Evolutionary conservation across 2,797 vertebrate species (phyloP).

Genomic region (Catamblyrhynchus diadema): DNA sequence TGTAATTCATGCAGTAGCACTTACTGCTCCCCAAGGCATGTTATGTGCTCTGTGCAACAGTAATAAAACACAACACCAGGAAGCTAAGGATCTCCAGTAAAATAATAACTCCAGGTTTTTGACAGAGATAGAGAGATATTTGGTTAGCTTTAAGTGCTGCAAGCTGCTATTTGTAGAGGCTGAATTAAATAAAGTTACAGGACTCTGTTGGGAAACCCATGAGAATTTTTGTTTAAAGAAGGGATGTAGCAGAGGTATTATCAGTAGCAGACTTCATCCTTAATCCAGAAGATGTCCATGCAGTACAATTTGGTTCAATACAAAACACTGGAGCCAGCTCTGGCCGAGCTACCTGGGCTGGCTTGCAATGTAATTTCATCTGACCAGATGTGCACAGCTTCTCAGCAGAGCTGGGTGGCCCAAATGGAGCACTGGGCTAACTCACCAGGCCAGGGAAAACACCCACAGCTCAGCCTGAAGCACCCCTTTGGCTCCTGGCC

Average conservation of each 20-base stretch:
- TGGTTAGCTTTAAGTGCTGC: background rate
- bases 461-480: background rate
- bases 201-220: background rate
- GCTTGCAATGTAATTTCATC: background rate
- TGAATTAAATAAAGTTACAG: background rate
- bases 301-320: background rate
- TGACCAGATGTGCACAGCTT: background rate
- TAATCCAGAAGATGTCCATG: background rate
- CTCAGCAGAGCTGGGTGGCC: background rate
- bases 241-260: background rate
- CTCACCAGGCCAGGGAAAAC: background rate
- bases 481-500: fast-evolving
- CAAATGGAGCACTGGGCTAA: background rate
- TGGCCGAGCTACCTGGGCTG: background rate
- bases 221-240: background rate
- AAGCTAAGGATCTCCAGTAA: background rate
- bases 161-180: background rate
- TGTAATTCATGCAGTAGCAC: background rate
- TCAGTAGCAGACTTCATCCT: background rate
- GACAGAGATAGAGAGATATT: background rate
- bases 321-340: background rate
- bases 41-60: background rate
- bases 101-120: background rate
- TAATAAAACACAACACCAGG: background rate
- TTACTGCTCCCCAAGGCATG: background rate